Conservation (phyloP, 2,113 vertebrate species). For the Lagenorhynchus albirostris region DNA sequence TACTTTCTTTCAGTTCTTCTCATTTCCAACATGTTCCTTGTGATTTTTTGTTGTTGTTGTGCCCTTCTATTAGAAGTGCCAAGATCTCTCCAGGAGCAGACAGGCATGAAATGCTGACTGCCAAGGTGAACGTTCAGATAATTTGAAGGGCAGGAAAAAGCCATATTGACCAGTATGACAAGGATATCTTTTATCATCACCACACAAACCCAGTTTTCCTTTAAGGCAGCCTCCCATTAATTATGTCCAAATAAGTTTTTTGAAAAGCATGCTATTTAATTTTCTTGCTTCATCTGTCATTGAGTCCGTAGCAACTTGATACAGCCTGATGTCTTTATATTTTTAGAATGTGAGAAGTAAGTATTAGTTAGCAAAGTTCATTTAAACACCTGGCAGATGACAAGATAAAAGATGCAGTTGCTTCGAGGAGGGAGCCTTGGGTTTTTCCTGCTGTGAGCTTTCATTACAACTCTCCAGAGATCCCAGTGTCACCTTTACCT, state of each 20-base stretch:
- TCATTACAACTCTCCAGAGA: not conserved
- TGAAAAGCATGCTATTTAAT: not conserved
- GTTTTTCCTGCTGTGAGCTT: not conserved
- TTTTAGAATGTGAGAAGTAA: constrained; percentile 36
- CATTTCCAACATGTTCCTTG: constrained; percentile 17
- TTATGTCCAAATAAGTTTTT: not conserved
- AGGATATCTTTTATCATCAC: not conserved
- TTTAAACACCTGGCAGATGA: not conserved
- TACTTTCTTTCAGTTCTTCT: not conserved
- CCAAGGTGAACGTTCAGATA: not conserved
- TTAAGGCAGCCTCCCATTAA: not conserved
- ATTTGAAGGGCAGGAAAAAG: not conserved
- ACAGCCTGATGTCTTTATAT: not conserved
- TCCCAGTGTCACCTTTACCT: not conserved
- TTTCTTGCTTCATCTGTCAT: not conserved
- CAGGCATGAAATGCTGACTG: not conserved
- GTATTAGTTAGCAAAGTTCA: not conserved
- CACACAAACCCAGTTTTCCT: not conserved
- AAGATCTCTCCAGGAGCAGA: constrained; percentile 5
- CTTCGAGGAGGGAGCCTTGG: not conserved
- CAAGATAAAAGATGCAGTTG: not conserved
- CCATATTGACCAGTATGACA: not conserved
- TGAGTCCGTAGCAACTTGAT: not conserved
- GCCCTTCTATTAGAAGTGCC: not conserved
- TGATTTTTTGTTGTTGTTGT: not conserved